phyloP scores from a whole-genome alignment of 2,113 vertebrate genomes.

The Microtus montanus region DNA sequence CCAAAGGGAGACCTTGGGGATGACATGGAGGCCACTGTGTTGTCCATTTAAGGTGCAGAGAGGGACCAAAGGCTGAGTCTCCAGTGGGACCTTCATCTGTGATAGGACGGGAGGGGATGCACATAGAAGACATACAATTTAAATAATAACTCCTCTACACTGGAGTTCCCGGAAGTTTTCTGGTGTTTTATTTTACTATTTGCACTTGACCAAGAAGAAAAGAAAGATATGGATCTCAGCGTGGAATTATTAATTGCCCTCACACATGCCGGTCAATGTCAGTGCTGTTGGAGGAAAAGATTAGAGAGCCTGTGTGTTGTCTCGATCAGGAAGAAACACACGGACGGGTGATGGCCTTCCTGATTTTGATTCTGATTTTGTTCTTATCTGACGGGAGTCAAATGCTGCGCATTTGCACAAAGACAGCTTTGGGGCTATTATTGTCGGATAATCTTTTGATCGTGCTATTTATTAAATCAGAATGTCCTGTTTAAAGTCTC shows the following conservation, averaged over 20 bases:
- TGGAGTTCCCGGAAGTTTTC: not conserved
- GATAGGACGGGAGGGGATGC: not conserved
- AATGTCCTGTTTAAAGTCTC: conserved; percentile 3
- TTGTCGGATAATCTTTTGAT: conserved; percentile 14
- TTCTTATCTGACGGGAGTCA: conserved; percentile 68
- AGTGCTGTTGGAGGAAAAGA: conserved; percentile 50
- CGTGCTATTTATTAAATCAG: conserved; percentile 46
- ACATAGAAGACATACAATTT: not conserved
- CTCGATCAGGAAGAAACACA: conserved; percentile 46
- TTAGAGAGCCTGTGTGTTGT: conserved; percentile 62
- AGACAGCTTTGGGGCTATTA: not conserved
- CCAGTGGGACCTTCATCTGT: not conserved
- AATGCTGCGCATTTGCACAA: conserved; percentile 4
- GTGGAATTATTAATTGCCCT: conserved; percentile 73
- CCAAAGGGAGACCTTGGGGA: rapidly evolving
- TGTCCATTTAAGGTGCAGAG: too few relatives aligned
- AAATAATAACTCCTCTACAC: not conserved
- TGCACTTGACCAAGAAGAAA: conserved; percentile 42
- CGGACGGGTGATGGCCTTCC: conserved; percentile 54
- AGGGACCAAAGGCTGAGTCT: not conserved
- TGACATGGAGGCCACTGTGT: rapidly evolving
- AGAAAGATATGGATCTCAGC: conserved; percentile 38
- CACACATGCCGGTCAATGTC: conserved; percentile 67
- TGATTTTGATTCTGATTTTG: conserved; percentile 66
- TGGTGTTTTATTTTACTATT: conserved; percentile 11